Evolutionary conservation across 2,888 invertebrate species (phyloP).

Genomic region (Cremastobaeus sp.): DNA sequence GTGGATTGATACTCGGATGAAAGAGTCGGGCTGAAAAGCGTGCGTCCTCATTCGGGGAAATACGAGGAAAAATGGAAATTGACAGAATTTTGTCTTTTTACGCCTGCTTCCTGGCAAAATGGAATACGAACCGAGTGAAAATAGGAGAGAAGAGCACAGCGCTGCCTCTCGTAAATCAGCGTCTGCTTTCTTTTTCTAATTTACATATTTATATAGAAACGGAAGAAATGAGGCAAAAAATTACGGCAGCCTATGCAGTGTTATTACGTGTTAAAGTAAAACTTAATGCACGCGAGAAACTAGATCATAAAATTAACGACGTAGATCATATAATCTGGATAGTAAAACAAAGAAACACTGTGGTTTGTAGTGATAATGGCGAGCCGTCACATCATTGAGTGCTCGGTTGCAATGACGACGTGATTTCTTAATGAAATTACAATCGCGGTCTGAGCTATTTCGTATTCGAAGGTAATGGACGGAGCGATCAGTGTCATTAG

Average conservation of each 20-base stretch:
- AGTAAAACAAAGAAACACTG: constrained; percentile 2
- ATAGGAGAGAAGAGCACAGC: too few relatives aligned
- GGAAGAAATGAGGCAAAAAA: constrained; percentile 24
- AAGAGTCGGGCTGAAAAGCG: too few relatives aligned
- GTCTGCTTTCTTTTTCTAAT: constrained; percentile 36
- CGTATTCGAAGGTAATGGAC: constrained; percentile 6
- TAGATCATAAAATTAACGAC: constrained; percentile 34
- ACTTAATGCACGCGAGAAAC: constrained; percentile 8
- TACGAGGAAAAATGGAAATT: too few relatives aligned
- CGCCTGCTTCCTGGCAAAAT: too few relatives aligned
- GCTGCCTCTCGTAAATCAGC: neutral
- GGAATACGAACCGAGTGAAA: too few relatives aligned
- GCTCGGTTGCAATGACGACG: neutral
- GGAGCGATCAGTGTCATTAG: neutral
- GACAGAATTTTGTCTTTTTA: too few relatives aligned
- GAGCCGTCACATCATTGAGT: constrained; percentile 5
- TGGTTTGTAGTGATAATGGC: constrained; percentile 16
- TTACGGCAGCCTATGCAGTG: neutral
- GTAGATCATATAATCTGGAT: constrained; percentile 18
- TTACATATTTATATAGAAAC: constrained; percentile 41
- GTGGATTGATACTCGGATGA: too few relatives aligned
- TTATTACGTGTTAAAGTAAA: constrained; percentile 14
- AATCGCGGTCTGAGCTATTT: neutral
- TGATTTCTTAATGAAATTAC: constrained; percentile 17
- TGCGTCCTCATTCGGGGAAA: too few relatives aligned